Evolutionary conservation across 1,140 invertebrate species (phyloP), one percentile per base, ranked within the genome.

Genomic region (Parapsyche elsis): DNA sequence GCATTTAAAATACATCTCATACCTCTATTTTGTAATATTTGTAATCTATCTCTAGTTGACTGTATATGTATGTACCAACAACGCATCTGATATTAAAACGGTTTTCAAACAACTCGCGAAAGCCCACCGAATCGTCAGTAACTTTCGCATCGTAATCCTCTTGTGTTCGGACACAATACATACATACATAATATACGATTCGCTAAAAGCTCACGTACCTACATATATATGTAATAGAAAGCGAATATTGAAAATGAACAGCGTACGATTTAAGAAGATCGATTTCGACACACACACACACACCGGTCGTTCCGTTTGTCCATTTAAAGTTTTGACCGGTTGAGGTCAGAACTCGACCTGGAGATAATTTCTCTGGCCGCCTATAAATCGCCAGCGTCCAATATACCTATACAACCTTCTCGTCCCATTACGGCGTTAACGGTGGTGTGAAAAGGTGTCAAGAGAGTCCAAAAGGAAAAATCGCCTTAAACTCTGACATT

Each of bases 401-500:
- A 23, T 67, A 67, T 67, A 19, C 7, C n/a, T 23, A 46, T 46
- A 53, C 21, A 67, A 67, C 64, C 21, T 26, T 12, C 23, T 19
- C n/a, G 14, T 67, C 19, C 64, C 19, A 19, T 61, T 61, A 61
- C 16, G 59, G 59, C 21, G 59, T 61, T 61, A 23, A 76, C 23
- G 23, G 57, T 59, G 71, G 67, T 77, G 81, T 78, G 76, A 79
- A 70, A 24, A 73, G 53, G n/a, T 19, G 44, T 19, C 21, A 23
- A 23, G 21, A 23, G 64, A 61, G 7, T 16, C 57, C 23, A 24
- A 67, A 30, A 49, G 79, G 81, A 81, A 79, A 79, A 81, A 81
- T 81, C 61, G 67, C 73, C 74, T 81, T 70, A 79, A 81, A 79
- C 81, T 79, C 79, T 77, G 78, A 76, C 73, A 71, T 45, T 79